These are phyloP conservation scores for Larimichthys polyactis DNA, from an alignment of 2,113 vertebrate genomes.

Conservation along the genomic window DNA sequence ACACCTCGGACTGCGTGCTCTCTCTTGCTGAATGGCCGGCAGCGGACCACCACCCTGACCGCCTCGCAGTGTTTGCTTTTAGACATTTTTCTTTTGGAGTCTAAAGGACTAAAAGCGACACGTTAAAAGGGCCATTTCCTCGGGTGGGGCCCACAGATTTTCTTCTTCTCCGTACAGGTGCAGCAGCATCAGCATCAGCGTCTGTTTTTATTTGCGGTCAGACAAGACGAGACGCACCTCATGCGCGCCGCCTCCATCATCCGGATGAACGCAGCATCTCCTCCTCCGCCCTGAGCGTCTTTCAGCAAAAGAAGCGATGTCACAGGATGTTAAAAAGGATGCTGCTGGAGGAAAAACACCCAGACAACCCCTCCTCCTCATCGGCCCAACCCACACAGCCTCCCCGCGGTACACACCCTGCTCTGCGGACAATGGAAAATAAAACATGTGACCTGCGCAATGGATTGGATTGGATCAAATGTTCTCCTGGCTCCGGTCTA, in stretches of 20 bases:
- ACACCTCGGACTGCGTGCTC: constrained; percentile 85
- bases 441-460: constrained; percentile 70
- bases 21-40: constrained; percentile 90
- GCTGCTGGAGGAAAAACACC: constrained; percentile 27
- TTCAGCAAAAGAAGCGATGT: constrained; percentile 8
- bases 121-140: neutral
- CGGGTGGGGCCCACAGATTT: constrained; percentile 9
- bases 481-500: neutral
- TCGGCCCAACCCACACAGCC: constrained; percentile 55
- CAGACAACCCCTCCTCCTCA: constrained; percentile 14
- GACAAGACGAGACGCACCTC: constrained; percentile 13
- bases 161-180: constrained; percentile 47
- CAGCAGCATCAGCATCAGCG: neutral
- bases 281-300: constrained; percentile 60
- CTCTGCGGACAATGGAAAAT: constrained; percentile 78
- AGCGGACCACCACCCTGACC: constrained; percentile 95
- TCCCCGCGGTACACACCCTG: constrained; percentile 75
- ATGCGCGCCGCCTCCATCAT: neutral
- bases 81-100: constrained; percentile 70
- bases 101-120: neutral
- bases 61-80: constrained; percentile 88
- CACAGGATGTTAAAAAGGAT: constrained; percentile 35
- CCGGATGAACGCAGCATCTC: constrained; percentile 11
- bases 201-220: neutral
- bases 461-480: constrained; percentile 50